Percentiles rank a stretch among this genome's conserved stretches.
phyloP scores from a whole-genome alignment of 2,888 invertebrate genomes.

The Acanthosepion pharaonis region DNA sequence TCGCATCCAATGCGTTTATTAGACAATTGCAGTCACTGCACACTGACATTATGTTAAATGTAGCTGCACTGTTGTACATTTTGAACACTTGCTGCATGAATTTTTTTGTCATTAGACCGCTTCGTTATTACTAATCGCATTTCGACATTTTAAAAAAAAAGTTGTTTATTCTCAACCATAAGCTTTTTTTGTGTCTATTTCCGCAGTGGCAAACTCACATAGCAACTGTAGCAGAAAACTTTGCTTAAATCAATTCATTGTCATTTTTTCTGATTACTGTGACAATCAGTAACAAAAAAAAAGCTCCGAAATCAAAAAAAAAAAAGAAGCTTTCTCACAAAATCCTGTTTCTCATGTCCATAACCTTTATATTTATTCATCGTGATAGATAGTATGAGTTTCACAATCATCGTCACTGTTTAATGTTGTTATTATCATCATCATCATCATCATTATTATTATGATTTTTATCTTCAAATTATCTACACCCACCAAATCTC shows the following conservation, averaged over 20 bases:
- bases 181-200: conserved; percentile 36
- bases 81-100: conserved; percentile 45
- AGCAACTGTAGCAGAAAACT: not conserved
- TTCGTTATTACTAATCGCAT: conserved; percentile 45
- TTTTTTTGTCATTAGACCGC: conserved; percentile 40
- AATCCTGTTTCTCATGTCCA: not conserved
- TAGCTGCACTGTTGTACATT: not conserved
- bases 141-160: conserved; percentile 23
- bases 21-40: conserved; percentile 41
- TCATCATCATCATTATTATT: not conserved
- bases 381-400: not conserved
- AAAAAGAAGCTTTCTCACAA: not conserved
- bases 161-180: conserved; percentile 24
- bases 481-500: not conserved
- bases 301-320: not conserved
- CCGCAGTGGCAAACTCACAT: conserved; percentile 42
- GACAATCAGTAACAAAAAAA: not conserved
- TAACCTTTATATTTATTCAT: not conserved
- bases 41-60: conserved; percentile 37
- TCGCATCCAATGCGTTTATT: not conserved
- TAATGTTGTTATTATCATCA: not conserved
- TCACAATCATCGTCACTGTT: not conserved
- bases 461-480: not conserved
- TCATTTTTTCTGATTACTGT: not conserved
- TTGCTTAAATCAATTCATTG: not conserved